phyloP scores from a whole-genome alignment of 1,140 invertebrate species.

The Ylistrum balloti region DNA sequence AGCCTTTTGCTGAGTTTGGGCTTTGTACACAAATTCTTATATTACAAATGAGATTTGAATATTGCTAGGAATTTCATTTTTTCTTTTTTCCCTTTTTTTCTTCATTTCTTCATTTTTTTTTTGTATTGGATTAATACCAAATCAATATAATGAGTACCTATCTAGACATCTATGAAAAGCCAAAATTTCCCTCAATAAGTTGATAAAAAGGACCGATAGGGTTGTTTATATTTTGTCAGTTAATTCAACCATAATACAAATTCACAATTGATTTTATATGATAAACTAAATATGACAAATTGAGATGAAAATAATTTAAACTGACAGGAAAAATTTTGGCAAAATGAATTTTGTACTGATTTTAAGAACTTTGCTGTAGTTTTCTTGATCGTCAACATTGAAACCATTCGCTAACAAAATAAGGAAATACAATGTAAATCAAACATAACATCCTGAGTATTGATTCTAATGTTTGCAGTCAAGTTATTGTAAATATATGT shows the following conservation, averaged over 20 bases:
- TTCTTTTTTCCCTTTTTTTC: background rate
- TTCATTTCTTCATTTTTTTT: too few relatives aligned
- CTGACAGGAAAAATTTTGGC: background rate
- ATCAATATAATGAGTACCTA: background rate
- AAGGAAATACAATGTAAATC: constrained; percentile 29
- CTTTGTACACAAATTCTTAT: too few relatives aligned
- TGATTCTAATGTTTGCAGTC: constrained; percentile 1
- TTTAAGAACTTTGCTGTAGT: constrained; percentile 2
- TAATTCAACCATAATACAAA: background rate
- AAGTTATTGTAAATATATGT: constrained; percentile 22
- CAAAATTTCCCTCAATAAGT: background rate
- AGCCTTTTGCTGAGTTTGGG: too few relatives aligned
- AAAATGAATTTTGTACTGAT: background rate
- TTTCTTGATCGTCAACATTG: background rate
- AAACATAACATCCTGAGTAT: constrained; percentile 23
- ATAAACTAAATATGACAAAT: background rate
- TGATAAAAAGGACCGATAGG: background rate
- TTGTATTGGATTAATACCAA: too few relatives aligned
- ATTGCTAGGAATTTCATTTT: background rate
- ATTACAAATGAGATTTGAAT: background rate
- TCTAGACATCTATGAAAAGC: background rate
- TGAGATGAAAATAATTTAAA: background rate
- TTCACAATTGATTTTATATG: background rate
- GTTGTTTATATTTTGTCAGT: background rate
- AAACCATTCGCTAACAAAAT: background rate